Base-by-base conservation (phyloP, 2,113 vertebrate species). In the Barnardius zonarius region DNA sequence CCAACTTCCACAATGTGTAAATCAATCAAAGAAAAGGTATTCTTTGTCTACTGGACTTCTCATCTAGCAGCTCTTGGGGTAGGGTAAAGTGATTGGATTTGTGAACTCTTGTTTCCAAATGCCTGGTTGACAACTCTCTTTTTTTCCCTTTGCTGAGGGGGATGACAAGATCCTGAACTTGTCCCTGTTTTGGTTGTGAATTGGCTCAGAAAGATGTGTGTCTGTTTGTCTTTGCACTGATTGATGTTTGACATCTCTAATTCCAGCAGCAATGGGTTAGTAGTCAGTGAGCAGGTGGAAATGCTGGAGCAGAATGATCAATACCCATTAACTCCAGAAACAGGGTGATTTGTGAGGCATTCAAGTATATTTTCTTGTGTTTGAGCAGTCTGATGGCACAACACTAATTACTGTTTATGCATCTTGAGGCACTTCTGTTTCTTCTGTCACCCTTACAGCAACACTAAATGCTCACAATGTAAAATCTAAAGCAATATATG, bases 1-100 rank as follows among this genome's bases (percentile, higher is more conserved):
- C 64, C 66, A 84, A 86, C 86, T 93, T 95, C 33, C 83, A 95
- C 91, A 97, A 87, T 95, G 96, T 84, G 74, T 30, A 95, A 92
- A 95, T 96, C 94, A 96, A 95, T 97, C 93, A 90, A 86, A 83
- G 55, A 8, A 17, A 11, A 67, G 2, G 24, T 48, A 87, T 89
- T 96, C 81, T 93, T 95, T 95, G 93, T 52, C 52, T 88, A 68
- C 49, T 87, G 89, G 84, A 75, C 83, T 92, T 83, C 73, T 92
- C 17, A 3, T 31, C 44, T 87, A 35, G 77, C 39, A 49, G 74
- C 69, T 72, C 54, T 66, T 83, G 73, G 86, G 28, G 28, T 49
- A 87, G 76, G 94, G 77, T 77, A 86, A 61, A 88, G 88, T 59
- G 86, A 91, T 95, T 93, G 68, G 61, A 46, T 95, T 95, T 84